Evolutionary conservation across 2,113 vertebrate genomes (phyloP).

Genomic region (Telmatochromis sp.): DNA sequence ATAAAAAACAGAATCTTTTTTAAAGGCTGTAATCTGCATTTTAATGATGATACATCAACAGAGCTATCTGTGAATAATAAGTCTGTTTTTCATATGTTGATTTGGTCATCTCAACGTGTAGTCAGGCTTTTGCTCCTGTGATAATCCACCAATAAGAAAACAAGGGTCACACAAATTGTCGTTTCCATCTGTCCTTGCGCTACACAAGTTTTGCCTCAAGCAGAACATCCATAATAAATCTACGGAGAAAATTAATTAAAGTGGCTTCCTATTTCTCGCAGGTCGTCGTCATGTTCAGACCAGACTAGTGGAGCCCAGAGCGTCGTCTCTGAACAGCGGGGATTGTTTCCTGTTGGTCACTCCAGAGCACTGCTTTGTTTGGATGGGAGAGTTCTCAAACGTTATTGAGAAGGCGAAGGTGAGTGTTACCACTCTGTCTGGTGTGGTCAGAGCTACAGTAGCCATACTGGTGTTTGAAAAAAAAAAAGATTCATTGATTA

Average conservation of each 20-base stretch:
- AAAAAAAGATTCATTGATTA: neutral
- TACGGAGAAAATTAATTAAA: accelerated
- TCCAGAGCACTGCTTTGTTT: conserved; percentile 85
- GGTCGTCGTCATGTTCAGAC: conserved; percentile 95
- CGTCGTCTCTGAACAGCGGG: conserved; percentile 89
- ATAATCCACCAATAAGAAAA: neutral
- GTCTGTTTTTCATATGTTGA: neutral
- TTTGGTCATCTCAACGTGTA: neutral
- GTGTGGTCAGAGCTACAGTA: neutral
- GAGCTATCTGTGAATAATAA: neutral
- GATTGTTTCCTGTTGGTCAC: conserved; percentile 93
- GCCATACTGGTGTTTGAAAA: neutral
- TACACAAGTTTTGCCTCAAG: neutral
- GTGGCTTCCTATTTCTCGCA: conserved; percentile 7
- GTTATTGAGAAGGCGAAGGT: conserved; percentile 96
- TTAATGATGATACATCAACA: neutral
- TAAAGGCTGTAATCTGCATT: neutral
- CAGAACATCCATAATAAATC: accelerated
- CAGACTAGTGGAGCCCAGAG: conserved; percentile 90
- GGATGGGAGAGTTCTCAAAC: conserved; percentile 95
- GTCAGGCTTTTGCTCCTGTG: neutral
- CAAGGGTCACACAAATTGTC: neutral
- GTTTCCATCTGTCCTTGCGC: neutral
- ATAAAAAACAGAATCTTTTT: neutral
- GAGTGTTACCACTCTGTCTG: neutral